Percentiles rank a stretch among this genome's conserved stretches.
These are phyloP conservation scores for Artemia franciscana DNA, from an alignment of 1,140 invertebrate genomes.

Conservation along the genomic window DNA sequence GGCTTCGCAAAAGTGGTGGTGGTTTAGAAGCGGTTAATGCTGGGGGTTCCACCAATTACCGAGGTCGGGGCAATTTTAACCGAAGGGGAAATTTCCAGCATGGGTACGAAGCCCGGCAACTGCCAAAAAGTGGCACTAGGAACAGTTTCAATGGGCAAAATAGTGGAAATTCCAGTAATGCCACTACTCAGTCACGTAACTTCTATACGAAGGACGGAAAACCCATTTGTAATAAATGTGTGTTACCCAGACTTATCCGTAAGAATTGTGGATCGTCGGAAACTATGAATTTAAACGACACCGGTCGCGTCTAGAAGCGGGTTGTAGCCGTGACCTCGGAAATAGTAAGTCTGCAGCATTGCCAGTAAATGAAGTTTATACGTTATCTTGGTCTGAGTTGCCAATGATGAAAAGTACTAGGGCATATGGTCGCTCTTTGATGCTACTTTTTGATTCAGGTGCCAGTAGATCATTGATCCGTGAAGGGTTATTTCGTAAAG, in stretches of 20 bases:
- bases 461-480: not conserved
- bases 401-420: not conserved
- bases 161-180: no score
- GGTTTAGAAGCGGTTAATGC: no score
- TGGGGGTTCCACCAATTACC: no score
- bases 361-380: not conserved
- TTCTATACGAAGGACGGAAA: not conserved
- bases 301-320: not conserved
- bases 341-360: not conserved
- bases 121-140: no score
- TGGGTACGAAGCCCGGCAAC: no score
- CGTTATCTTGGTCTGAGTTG: not conserved
- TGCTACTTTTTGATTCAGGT: not conserved
- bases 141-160: no score
- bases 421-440: not conserved
- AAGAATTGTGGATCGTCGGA: not conserved
- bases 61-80: no score
- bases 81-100: no score
- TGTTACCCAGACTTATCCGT: not conserved
- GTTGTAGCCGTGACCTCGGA: not conserved
- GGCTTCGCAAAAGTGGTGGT: no score
- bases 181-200: no score
- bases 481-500: not conserved
- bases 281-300: no score
- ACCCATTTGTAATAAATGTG: not conserved